Conservation (phyloP, 2,888 invertebrate species). For the Portevinia maculata region DNA sequence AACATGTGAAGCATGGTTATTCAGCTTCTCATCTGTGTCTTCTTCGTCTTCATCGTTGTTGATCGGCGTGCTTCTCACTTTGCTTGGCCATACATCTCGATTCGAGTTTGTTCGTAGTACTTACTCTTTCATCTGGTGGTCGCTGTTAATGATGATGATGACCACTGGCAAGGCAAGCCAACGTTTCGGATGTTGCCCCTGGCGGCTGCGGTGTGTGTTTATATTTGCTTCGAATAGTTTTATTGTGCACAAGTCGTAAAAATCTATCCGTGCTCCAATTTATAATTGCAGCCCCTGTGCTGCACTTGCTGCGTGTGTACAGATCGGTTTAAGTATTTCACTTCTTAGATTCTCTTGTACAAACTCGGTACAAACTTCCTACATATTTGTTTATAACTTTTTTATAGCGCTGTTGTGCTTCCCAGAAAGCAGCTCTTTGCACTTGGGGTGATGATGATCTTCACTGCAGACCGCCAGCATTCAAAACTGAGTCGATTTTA, state of each 20-base stretch:
- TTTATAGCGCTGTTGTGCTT: slow-evolving; percentile 53
- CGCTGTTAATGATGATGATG: slow-evolving; percentile 75
- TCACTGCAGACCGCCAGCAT: slow-evolving; percentile 36
- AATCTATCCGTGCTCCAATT: slow-evolving; percentile 72
- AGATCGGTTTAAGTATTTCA: slow-evolving; percentile 36
- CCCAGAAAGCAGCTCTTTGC: slow-evolving; percentile 52
- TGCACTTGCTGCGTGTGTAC: slow-evolving; percentile 31
- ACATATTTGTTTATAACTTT: slow-evolving; percentile 73
- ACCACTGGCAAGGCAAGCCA: slow-evolving; percentile 75
- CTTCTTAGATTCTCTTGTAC: slow-evolving; percentile 60
- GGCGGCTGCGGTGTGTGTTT: slow-evolving; percentile 58
- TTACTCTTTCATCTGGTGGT: slow-evolving; percentile 49
- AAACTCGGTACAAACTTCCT: slow-evolving; percentile 67
- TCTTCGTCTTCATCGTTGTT: slow-evolving; percentile 1
- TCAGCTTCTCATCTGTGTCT: slow-evolving; percentile 35
- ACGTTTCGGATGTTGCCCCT: slow-evolving; percentile 63
- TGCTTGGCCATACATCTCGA: slow-evolving; percentile 16
- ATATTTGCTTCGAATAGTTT: slow-evolving; percentile 68
- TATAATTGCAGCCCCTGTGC: slow-evolving; percentile 66
- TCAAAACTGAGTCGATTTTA: slow-evolving; percentile 68
- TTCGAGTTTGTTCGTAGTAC: slow-evolving; percentile 47
- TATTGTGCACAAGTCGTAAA: slow-evolving; percentile 67
- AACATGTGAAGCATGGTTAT: slow-evolving; percentile 67
- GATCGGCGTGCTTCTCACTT: slow-evolving; percentile 7
- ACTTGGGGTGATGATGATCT: slow-evolving; percentile 41